These are phyloP conservation scores for Apoderus coryli DNA, from an alignment of 2,888 invertebrate genomes.

Conservation along the genomic window DNA sequence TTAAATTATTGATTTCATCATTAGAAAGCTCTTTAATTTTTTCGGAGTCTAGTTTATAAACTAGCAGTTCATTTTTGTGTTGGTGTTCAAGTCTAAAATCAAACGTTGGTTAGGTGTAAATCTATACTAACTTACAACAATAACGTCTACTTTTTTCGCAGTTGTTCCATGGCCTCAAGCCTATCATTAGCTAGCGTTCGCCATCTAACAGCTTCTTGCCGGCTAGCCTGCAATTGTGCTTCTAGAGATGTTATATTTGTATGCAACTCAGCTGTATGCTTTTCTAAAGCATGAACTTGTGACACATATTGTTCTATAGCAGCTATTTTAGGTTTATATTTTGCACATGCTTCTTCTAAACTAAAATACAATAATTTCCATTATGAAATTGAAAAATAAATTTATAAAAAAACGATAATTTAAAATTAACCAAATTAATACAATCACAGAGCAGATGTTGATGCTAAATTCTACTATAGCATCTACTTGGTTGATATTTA, in stretches of 20 bases:
- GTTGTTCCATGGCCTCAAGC: conserved; percentile 45
- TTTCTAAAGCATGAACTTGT: conserved; percentile 39
- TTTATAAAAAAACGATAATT: no score
- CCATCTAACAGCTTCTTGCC: conserved; percentile 47
- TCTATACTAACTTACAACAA: no score
- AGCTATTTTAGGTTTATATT: conserved; percentile 22
- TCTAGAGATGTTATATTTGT: conserved; percentile 36
- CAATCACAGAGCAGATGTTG: no score
- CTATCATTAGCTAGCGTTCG: conserved; percentile 51
- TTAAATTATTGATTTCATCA: conserved; percentile 29
- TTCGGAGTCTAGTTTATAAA: conserved; percentile 47
- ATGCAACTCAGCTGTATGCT: conserved; percentile 36
- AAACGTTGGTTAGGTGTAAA: no score
- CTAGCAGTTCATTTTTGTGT: conserved; percentile 45
- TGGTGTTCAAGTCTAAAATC: conserved; percentile 44
- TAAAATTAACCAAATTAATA: no score
- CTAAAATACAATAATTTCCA: conserved; percentile 15
- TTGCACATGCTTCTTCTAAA: conserved; percentile 18
- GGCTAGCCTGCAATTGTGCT: conserved; percentile 36
- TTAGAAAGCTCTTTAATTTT: conserved; percentile 28
- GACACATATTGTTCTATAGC: conserved; percentile 30
- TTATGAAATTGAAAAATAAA: conserved; percentile 4
- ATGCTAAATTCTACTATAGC: no score
- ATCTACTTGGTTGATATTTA: no score
- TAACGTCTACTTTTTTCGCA: conserved; percentile 26